Conservation (phyloP, 2,113 vertebrate species). For the Spea multiplicata region DNA sequence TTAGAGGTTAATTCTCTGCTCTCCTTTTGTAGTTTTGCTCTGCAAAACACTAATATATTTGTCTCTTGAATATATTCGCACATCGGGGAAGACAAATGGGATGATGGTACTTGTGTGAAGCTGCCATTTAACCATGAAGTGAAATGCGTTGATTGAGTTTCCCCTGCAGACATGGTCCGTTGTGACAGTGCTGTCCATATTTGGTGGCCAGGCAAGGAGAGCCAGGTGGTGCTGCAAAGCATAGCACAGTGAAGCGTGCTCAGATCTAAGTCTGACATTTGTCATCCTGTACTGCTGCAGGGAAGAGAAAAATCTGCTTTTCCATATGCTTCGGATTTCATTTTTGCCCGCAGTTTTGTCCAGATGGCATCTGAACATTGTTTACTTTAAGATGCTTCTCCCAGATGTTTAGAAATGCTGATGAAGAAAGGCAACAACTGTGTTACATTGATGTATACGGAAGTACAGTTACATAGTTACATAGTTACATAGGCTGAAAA, state of each 20-base stretch:
- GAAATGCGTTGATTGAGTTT: conserved; percentile 72
- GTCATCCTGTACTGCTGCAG: conserved; percentile 86
- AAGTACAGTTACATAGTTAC: too few relatives aligned
- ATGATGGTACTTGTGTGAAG: conserved; percentile 75
- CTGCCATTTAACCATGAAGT: conserved; percentile 71
- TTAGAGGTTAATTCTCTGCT: too few relatives aligned
- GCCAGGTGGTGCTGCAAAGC: conserved; percentile 97
- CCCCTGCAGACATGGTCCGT: conserved; percentile 83
- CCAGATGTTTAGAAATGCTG: conserved; percentile 85
- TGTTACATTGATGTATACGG: conserved; percentile 60
- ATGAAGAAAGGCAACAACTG: conserved; percentile 69
- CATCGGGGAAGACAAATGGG: conserved; percentile 62
- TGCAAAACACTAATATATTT: not conserved
- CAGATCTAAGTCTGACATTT: conserved; percentile 85
- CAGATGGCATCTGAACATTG: conserved; percentile 98
- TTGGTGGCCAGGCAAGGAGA: conserved; percentile 94
- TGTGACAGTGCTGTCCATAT: conserved; percentile 86
- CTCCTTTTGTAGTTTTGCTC: not conserved
- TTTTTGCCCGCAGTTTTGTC: conserved; percentile 81
- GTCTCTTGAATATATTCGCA: conserved; percentile 50
- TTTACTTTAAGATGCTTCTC: conserved; percentile 84
- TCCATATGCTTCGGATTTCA: conserved; percentile 96
- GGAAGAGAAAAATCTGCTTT: conserved; percentile 98
- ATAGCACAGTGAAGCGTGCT: conserved; percentile 92
- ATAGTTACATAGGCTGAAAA: too few relatives aligned